Conservation (phyloP, 2,113 vertebrate species). For the Hymenochirus boettgeri region DNA sequence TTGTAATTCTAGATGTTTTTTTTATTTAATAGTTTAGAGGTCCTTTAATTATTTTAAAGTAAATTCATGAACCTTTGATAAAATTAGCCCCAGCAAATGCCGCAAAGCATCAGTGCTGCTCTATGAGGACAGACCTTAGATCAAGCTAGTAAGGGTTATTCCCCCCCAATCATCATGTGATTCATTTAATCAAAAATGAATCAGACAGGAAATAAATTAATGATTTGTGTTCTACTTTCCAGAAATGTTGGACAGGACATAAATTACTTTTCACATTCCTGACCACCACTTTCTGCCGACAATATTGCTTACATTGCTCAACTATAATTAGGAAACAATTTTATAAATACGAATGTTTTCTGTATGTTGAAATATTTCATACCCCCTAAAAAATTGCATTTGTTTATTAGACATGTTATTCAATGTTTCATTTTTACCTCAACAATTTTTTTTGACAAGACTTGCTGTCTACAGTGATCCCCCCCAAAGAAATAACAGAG, state of each 20-base stretch:
- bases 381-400: not conserved
- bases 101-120: too few relatives aligned
- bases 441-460: too few relatives aligned
- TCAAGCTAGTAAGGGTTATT: not conserved
- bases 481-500: too few relatives aligned
- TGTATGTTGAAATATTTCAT: not conserved
- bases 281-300: conserved; percentile 70
- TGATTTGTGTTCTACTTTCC: conserved; percentile 61
- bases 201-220: conserved; percentile 63
- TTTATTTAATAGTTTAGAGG: too few relatives aligned
- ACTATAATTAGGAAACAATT: conserved; percentile 81
- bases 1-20: too few relatives aligned
- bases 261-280: conserved; percentile 95
- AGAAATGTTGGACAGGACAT: conserved; percentile 91
- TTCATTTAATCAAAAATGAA: conserved; percentile 18
- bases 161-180: not conserved
- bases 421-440: too few relatives aligned
- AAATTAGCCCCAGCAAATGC: too few relatives aligned
- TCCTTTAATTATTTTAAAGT: too few relatives aligned
- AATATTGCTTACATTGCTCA: conserved; percentile 62
- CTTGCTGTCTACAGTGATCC: too few relatives aligned
- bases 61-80: too few relatives aligned
- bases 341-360: conserved; percentile 66
- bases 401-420: too few relatives aligned
- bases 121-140: too few relatives aligned